Conservation (phyloP, 2,888 invertebrate species). For the Nephrocerus scutellatus region DNA sequence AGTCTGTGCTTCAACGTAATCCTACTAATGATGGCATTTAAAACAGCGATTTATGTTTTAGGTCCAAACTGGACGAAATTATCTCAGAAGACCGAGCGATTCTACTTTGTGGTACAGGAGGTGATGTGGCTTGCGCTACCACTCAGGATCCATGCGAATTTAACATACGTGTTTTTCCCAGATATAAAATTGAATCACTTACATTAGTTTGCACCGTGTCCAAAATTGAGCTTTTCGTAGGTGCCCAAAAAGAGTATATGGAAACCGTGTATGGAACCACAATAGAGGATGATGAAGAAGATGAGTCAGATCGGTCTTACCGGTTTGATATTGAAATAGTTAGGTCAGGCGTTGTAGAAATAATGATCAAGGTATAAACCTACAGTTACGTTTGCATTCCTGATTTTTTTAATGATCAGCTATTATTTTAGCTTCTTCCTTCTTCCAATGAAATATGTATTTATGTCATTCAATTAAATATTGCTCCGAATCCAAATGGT, state of each 20-base stretch:
- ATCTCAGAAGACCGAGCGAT: constrained; percentile 34
- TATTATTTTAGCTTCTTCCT: constrained; percentile 28
- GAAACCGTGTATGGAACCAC: constrained; percentile 36
- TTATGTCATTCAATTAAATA: constrained; percentile 37
- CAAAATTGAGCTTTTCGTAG: constrained; percentile 40
- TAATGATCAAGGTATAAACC: constrained; percentile 31
- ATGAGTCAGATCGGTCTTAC: constrained; percentile 30
- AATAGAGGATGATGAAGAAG: constrained; percentile 25
- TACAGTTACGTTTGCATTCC: background rate
- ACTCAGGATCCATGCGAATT: constrained; percentile 34
- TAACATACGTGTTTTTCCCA: constrained; percentile 26
- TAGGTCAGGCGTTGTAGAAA: constrained; percentile 34
- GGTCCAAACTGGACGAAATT: constrained; percentile 36
- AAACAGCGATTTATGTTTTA: constrained; percentile 17
- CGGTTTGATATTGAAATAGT: constrained; percentile 40
- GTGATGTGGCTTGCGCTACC: constrained; percentile 12
- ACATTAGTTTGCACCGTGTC: constrained; percentile 37
- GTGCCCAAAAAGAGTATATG: constrained; percentile 36
- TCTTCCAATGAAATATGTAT: constrained; percentile 36
- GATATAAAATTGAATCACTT: constrained; percentile 36
- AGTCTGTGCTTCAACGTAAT: constrained; percentile 26
- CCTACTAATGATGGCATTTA: constrained; percentile 5
- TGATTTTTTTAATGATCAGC: constrained; percentile 6
- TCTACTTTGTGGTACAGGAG: constrained; percentile 23
- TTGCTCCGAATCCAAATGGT: constrained; percentile 39